phyloP scores from a whole-genome alignment of 2,888 invertebrate genomes.

The Stratiomys singularior region DNA sequence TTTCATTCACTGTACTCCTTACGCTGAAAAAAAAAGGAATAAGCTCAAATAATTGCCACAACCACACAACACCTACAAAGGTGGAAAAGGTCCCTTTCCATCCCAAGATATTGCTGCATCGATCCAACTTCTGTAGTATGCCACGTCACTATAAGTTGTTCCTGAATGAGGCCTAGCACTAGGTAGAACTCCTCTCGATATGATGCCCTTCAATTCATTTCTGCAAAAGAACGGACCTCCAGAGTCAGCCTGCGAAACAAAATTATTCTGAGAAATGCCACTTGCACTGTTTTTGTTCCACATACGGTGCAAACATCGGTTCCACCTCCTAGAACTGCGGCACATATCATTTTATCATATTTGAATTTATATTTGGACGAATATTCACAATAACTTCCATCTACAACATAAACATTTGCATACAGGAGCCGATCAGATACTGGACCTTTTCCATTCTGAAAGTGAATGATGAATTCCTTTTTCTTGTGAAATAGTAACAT shows the following conservation, averaged over 20 bases:
- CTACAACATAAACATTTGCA: slow-evolving; percentile 9
- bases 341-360: slow-evolving; percentile 24
- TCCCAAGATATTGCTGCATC: slow-evolving; percentile 12
- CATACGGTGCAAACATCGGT: slow-evolving; percentile 30
- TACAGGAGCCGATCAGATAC: slow-evolving; percentile 12
- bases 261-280: not conserved
- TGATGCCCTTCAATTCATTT: not conserved
- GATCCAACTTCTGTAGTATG: slow-evolving; percentile 25
- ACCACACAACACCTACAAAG: not conserved
- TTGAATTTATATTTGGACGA: slow-evolving; percentile 20
- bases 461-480: not conserved
- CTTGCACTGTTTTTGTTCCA: not conserved
- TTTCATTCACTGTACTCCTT: no score
- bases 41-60: no score
- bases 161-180: slow-evolving; percentile 17
- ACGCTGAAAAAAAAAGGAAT: no score
- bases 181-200: slow-evolving; percentile 14
- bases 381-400: slow-evolving; percentile 19
- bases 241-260: not conserved
- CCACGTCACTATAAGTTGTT: slow-evolving; percentile 19
- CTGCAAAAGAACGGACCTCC: slow-evolving; percentile 17
- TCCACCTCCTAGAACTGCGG: slow-evolving; percentile 13
- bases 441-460: slow-evolving; percentile 23
- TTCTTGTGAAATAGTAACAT: not conserved
- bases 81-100: slow-evolving; percentile 24